A percentile compares a stretch with the other conserved stretches of the same genome.
Evolutionary conservation across 1,140 invertebrate genomes (phyloP).

Genomic region (Ceratoteleas bidentatus): DNA sequence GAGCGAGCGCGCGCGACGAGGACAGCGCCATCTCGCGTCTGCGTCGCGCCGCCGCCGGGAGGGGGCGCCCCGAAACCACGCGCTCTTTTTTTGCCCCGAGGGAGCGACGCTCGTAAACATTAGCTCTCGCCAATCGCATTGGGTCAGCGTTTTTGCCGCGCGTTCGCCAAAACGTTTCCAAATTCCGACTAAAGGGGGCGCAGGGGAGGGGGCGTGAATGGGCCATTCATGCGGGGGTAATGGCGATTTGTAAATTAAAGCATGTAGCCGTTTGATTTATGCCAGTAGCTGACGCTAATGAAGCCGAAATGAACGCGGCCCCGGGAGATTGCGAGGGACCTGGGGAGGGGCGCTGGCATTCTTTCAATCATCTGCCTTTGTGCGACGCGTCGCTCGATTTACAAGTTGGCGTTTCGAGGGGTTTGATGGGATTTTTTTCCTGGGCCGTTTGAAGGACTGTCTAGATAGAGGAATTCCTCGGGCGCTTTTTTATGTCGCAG

Average conservation of each 20-base stretch:
- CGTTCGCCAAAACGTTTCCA: constrained; percentile 40
- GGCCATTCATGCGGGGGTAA: constrained; percentile 69
- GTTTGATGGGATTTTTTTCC: too few relatives aligned
- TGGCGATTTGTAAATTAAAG: constrained; percentile 70
- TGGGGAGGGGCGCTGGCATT: constrained; percentile 26
- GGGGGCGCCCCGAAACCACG: constrained; percentile 57
- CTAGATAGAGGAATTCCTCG: too few relatives aligned
- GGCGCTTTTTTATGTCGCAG: too few relatives aligned
- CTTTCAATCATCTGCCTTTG: constrained; percentile 44
- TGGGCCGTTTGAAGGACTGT: too few relatives aligned
- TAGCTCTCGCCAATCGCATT: constrained; percentile 58
- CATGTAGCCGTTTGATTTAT: constrained; percentile 69
- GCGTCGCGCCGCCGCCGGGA: background rate
- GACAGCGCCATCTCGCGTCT: constrained; percentile 51
- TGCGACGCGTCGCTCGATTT: constrained; percentile 7
- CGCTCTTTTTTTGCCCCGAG: constrained; percentile 36
- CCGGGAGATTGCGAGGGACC: background rate
- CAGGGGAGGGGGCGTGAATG: constrained; percentile 55
- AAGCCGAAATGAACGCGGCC: constrained; percentile 48
- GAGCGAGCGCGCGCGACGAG: constrained; percentile 50
- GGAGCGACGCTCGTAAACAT: constrained; percentile 47
- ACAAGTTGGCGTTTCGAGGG: background rate
- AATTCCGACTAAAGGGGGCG: constrained; percentile 28
- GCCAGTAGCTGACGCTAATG: constrained; percentile 67
- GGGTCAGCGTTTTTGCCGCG: constrained; percentile 41